Evolutionary conservation across 2,888 invertebrate species (phyloP).

Genomic region (Campopleginae sp.): DNA sequence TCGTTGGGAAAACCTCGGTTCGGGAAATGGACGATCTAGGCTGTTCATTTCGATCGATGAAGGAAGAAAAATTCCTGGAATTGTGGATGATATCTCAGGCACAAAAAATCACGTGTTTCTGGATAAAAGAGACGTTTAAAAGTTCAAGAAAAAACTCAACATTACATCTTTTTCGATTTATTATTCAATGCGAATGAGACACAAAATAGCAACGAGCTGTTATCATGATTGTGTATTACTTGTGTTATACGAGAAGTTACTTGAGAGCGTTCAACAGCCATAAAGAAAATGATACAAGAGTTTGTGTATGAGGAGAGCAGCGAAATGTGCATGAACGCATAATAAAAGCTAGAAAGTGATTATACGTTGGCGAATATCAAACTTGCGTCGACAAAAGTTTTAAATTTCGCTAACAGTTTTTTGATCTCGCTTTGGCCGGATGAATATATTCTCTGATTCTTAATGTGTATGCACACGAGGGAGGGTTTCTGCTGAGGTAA

Average conservation of each 20-base stretch:
- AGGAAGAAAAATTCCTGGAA: neutral
- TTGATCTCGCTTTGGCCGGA: slow-evolving; percentile 17
- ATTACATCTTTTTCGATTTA: neutral
- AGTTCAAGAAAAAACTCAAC: neutral
- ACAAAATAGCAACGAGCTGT: neutral
- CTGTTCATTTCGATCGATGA: neutral
- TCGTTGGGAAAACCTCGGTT: neutral
- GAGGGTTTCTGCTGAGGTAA: neutral
- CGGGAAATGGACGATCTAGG: neutral
- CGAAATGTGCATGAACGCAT: slow-evolving; percentile 20
- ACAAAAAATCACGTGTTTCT: neutral
- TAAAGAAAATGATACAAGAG: slow-evolving; percentile 33
- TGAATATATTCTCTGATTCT: slow-evolving; percentile 28
- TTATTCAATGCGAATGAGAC: neutral
- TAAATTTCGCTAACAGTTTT: slow-evolving; percentile 58
- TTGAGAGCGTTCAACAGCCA: slow-evolving; percentile 4
- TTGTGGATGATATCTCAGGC: neutral
- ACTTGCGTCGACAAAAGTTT: slow-evolving; percentile 38
- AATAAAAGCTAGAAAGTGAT: slow-evolving; percentile 22
- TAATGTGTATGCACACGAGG: neutral
- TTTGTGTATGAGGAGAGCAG: neutral
- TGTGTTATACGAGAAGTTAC: slow-evolving; percentile 16
- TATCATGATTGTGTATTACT: neutral
- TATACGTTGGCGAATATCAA: slow-evolving; percentile 19
- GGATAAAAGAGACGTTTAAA: neutral